These are phyloP conservation scores for Oplegnathus fasciatus DNA, from an alignment of 2,113 vertebrate species.

Conservation along the genomic window DNA sequence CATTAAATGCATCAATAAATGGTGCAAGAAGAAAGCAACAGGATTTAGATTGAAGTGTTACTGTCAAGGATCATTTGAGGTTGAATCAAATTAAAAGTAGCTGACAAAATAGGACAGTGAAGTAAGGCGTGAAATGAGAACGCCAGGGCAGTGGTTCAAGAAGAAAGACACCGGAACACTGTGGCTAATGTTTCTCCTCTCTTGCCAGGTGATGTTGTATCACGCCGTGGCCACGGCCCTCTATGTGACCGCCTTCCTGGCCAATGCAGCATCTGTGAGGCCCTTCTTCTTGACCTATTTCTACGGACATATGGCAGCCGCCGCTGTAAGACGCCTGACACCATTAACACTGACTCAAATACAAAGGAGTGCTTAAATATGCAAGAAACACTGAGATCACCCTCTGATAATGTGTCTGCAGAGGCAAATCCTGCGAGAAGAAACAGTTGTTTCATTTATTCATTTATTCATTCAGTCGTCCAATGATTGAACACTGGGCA, in stretches of 20 bases:
- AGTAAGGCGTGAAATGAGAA: neutral
- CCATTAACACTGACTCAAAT: neutral
- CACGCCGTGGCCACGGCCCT: conserved; percentile 82
- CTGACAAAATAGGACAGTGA: neutral
- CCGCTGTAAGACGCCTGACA: conserved; percentile 86
- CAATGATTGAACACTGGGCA: neutral
- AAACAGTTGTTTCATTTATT: no score
- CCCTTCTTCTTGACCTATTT: neutral
- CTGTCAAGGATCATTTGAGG: neutral
- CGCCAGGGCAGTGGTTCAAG: neutral
- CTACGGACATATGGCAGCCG: conserved; percentile 84
- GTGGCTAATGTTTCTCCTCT: conserved; percentile 12
- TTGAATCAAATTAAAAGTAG: neutral
- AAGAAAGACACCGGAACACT: neutral
- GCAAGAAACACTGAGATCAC: neutral
- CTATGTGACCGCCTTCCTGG: conserved; percentile 89
- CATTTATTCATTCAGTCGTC: neutral
- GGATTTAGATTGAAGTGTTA: neutral
- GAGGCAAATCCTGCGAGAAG: neutral
- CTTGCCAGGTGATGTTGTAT: conserved; percentile 88
- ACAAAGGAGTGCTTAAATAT: neutral
- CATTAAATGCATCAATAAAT: neutral
- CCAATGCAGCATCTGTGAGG: conserved; percentile 79
- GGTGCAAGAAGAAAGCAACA: neutral
- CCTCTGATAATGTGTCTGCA: neutral